These are phyloP conservation scores for Papilio dardanus DNA, from an alignment of 1,140 invertebrate species.

Conservation along the genomic window DNA sequence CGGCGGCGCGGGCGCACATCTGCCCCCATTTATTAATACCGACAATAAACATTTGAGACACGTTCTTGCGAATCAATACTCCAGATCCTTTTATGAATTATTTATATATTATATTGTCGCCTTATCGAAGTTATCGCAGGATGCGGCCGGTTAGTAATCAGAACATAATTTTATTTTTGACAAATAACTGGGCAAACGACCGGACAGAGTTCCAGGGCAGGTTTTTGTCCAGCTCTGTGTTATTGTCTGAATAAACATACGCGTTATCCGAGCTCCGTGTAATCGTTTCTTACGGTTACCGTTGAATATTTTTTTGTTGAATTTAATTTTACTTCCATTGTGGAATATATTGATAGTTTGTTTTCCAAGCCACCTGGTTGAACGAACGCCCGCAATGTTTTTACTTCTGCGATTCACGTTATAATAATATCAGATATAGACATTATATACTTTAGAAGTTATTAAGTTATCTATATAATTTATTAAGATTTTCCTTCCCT, in stretches of 20 bases:
- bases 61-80: slow-evolving; percentile 80
- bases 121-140: slow-evolving; percentile 74
- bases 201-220: slow-evolving; percentile 48
- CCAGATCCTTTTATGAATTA: slow-evolving; percentile 72
- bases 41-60: slow-evolving; percentile 79
- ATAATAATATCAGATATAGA: too few relatives aligned
- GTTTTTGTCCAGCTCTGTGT: slow-evolving; percentile 56
- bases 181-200: slow-evolving; percentile 69
- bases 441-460: too few relatives aligned
- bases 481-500: too few relatives aligned
- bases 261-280: slow-evolving; percentile 50
- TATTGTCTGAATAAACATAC: slow-evolving; percentile 54
- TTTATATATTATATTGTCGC: slow-evolving; percentile 79
- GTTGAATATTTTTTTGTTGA: slow-evolving; percentile 30
- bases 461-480: too few relatives aligned
- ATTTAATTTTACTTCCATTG: not conserved
- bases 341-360: slow-evolving; percentile 31
- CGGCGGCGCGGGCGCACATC: slow-evolving; percentile 61
- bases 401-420: not conserved
- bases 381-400: not conserved
- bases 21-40: slow-evolving; percentile 77
- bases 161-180: slow-evolving; percentile 79
- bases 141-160: slow-evolving; percentile 77
- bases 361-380: not conserved
- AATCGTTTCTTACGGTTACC: slow-evolving; percentile 46